Evolutionary conservation across 1,140 invertebrate species (phyloP).

Genomic region (Oncopeltus fasciatus): DNA sequence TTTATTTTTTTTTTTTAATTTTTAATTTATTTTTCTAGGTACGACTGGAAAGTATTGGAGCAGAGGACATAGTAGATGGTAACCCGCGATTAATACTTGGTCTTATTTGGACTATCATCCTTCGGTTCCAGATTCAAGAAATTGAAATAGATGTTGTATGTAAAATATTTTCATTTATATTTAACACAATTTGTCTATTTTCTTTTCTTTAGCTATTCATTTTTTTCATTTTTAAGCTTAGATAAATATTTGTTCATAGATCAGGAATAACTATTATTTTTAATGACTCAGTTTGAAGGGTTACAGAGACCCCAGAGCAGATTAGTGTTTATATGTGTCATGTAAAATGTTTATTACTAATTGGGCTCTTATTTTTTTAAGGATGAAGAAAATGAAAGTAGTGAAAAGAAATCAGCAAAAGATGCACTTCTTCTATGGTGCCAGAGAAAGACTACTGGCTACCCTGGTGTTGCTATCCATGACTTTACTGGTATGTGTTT

Average conservation of each 20-base stretch:
- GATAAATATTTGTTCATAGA: neutral
- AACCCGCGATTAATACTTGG: slow-evolving; percentile 91
- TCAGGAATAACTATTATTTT: too few species aligned
- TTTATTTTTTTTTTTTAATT: too few species aligned
- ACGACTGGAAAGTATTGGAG: slow-evolving; percentile 92
- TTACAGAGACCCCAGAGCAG: too few species aligned
- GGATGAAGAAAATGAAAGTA: slow-evolving; percentile 94
- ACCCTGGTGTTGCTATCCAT: slow-evolving; percentile 75
- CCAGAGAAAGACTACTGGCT: slow-evolving; percentile 90
- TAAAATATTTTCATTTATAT: slow-evolving; percentile 24
- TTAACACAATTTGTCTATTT: too few species aligned
- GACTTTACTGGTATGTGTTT: slow-evolving; percentile 41
- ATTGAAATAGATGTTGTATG: slow-evolving; percentile 93
- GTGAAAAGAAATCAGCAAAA: slow-evolving; percentile 97
- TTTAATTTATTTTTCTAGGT: slow-evolving; percentile 48
- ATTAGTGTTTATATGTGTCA: too few species aligned
- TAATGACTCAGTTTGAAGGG: too few species aligned
- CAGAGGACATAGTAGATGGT: slow-evolving; percentile 97
- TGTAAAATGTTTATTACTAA: too few species aligned
- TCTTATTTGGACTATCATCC: slow-evolving; percentile 96
- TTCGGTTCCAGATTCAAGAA: slow-evolving; percentile 95
- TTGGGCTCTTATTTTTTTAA: too few species aligned
- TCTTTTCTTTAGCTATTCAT: neutral
- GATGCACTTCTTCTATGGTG: slow-evolving; percentile 97
- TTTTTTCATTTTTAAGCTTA: neutral